Percentiles rank a stretch among this genome's conserved stretches.
These are phyloP conservation scores for Sarcophaga carnaria DNA, from an alignment of 2,888 invertebrate species.

Conservation along the genomic window DNA sequence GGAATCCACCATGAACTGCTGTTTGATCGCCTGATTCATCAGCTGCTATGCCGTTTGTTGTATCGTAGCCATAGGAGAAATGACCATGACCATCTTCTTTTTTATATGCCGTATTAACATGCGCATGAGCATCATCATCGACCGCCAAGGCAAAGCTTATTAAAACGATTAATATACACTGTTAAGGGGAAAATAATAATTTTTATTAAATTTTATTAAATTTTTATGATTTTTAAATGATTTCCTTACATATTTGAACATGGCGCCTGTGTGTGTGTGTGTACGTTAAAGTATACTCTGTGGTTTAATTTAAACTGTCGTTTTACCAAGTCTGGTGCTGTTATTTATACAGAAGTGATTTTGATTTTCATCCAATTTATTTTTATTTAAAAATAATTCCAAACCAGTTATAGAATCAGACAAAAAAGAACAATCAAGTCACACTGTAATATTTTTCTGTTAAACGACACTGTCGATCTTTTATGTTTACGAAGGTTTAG, in stretches of 20 bases:
- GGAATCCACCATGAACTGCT: slow-evolving; percentile 74
- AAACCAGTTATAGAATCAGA: slow-evolving; percentile 21
- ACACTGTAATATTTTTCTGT: not conserved
- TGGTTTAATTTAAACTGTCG: slow-evolving; percentile 40
- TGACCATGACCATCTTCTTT: slow-evolving; percentile 75
- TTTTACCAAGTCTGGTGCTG: slow-evolving; percentile 8
- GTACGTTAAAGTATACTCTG: not conserved
- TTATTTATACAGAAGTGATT: slow-evolving; percentile 57
- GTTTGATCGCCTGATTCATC: slow-evolving; percentile 75
- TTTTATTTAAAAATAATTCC: slow-evolving; percentile 7
- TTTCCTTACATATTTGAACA: slow-evolving; percentile 75
- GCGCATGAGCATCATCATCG: slow-evolving; percentile 77
- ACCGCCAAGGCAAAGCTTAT: slow-evolving; percentile 60
- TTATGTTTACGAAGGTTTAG: not conserved
- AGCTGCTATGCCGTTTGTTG: slow-evolving; percentile 76
- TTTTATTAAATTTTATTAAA: not conserved
- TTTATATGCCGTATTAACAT: slow-evolving; percentile 72
- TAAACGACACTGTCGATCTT: not conserved
- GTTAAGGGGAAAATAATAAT: not conserved
- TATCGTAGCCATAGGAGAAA: slow-evolving; percentile 74
- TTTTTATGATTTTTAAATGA: not conserved
- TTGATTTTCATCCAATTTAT: slow-evolving; percentile 32
- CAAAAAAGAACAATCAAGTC: not conserved
- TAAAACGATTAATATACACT: slow-evolving; percentile 71
- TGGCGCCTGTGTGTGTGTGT: slow-evolving; percentile 43